Evolutionary conservation across 2,888 invertebrate genomes (phyloP).

Genomic region (Anoplius nigerrimus): DNA sequence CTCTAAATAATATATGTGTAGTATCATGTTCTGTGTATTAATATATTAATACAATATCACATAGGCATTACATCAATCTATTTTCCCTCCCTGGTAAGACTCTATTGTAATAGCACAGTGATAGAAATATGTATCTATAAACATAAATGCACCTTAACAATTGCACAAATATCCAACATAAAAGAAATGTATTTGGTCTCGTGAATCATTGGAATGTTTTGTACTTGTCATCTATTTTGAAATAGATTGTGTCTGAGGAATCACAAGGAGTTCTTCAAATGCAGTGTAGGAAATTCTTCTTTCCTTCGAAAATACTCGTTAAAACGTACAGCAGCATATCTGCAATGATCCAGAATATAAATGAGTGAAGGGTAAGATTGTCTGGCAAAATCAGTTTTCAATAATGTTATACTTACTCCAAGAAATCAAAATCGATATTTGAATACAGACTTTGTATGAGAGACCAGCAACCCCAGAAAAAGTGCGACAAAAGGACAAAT

Average conservation of each 20-base stretch:
- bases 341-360: constrained; percentile 66
- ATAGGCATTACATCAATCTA: no score
- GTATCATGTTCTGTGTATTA: no score
- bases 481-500: constrained; percentile 87
- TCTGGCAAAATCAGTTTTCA: background rate
- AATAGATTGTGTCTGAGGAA: constrained; percentile 10
- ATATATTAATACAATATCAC: no score
- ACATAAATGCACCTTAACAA: background rate
- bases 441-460: constrained; percentile 93
- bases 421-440: constrained; percentile 92
- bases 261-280: constrained; percentile 20
- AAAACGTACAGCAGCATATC: constrained; percentile 84
- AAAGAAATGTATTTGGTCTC: background rate
- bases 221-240: no score
- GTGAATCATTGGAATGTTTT: no score
- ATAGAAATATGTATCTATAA: background rate
- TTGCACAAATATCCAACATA: background rate
- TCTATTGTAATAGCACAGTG: background rate
- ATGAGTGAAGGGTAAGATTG: background rate
- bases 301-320: constrained; percentile 81
- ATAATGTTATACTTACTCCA: constrained; percentile 81
- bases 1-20: no score
- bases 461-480: constrained; percentile 95
- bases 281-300: constrained; percentile 24
- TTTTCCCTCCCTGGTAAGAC: no score